Percentiles rank a stretch among this genome's conserved stretches.
These are phyloP conservation scores for Toxotes chatareus DNA, from an alignment of 2,113 vertebrate genomes.

Conservation along the genomic window DNA sequence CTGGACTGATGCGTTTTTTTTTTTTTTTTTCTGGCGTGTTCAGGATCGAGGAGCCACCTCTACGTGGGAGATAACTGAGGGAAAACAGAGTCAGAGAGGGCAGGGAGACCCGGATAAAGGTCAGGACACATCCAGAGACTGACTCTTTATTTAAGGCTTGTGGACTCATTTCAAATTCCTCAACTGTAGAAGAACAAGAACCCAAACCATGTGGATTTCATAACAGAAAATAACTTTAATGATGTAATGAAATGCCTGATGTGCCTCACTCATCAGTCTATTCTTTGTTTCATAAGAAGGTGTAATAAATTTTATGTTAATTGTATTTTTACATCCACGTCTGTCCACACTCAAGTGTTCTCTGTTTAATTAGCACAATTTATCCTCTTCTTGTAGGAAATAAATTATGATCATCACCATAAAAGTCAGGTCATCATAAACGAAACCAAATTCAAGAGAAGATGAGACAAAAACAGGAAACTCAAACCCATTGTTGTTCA, in stretches of 20 bases:
- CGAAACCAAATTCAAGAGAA: not conserved
- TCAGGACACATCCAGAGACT: not conserved
- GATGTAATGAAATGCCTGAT: not conserved
- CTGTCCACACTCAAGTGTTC: no score
- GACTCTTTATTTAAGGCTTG: not conserved
- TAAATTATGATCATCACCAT: no score
- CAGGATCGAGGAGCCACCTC: slow-evolving; percentile 91
- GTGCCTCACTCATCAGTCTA: not conserved
- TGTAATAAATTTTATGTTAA: not conserved
- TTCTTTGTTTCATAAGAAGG: not conserved
- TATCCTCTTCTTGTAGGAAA: not conserved
- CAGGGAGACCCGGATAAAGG: slow-evolving; percentile 19
- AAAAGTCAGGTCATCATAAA: not conserved
- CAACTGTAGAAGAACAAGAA: not conserved
- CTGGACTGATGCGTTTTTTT: not conserved
- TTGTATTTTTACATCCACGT: no score
- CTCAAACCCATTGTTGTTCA: not conserved
- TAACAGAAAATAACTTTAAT: not conserved
- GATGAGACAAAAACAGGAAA: not conserved
- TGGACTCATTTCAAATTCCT: not conserved
- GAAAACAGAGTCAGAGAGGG: slow-evolving; percentile 45
- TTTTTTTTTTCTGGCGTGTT: slow-evolving; percentile 31
- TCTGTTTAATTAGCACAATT: not conserved
- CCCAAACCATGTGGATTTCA: not conserved
- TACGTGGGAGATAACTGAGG: slow-evolving; percentile 89